These are phyloP conservation scores for Sipha maydis DNA, from an alignment of 2,888 invertebrate genomes.

Conservation along the genomic window DNA sequence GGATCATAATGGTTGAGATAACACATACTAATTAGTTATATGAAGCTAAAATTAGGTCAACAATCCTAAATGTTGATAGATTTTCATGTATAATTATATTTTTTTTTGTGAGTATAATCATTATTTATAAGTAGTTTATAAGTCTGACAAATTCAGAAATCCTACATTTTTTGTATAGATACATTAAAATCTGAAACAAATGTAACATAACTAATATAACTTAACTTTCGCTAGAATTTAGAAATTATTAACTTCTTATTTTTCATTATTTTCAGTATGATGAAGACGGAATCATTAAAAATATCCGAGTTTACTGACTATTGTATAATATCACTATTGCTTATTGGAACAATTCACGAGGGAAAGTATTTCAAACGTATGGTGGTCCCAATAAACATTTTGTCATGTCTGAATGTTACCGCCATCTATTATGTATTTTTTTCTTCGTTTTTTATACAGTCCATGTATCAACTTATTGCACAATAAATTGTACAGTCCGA, in stretches of 20 bases:
- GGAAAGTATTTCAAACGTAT: conserved; percentile 52
- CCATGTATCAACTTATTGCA: conserved; percentile 23
- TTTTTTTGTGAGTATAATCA: not conserved
- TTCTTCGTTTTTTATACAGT: not conserved
- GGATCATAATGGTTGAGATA: conserved; percentile 6
- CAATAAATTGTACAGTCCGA: conserved; percentile 1
- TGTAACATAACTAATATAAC: not conserved
- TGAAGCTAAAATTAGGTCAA: conserved; percentile 11
- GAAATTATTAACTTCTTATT: conserved; percentile 22
- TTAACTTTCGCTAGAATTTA: conserved; percentile 49
- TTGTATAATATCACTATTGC: conserved; percentile 42
- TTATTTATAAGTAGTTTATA: not conserved
- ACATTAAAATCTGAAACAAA: not conserved
- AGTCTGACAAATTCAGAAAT: not conserved
- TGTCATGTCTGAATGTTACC: conserved; percentile 43
- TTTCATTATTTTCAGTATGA: conserved; percentile 19
- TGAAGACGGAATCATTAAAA: conserved; percentile 51
- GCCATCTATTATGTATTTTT: conserved; percentile 39
- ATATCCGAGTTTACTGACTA: conserved; percentile 43
- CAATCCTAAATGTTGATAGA: not conserved
- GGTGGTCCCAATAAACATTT: conserved; percentile 28
- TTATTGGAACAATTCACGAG: conserved; percentile 47
- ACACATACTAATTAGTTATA: not conserved
- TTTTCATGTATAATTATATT: not conserved
- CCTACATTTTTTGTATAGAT: not conserved